Evolutionary conservation across 2,797 vertebrate genomes (phyloP).

Genomic region (Atherinosoma microstoma): DNA sequence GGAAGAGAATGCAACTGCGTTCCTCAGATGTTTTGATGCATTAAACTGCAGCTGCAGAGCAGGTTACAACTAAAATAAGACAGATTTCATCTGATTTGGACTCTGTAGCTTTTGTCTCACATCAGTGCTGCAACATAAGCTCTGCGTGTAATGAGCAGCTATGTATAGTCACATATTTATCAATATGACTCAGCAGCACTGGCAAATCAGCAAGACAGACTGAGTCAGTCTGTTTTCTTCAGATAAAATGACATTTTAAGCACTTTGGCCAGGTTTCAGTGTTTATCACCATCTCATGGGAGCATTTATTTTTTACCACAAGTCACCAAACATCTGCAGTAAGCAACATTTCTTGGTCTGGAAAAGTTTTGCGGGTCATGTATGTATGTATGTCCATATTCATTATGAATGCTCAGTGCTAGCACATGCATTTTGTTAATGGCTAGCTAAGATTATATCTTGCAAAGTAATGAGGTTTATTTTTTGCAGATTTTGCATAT

Average conservation of each 20-base stretch:
- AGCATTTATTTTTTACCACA: background rate
- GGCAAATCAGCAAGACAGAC: constrained; percentile 25
- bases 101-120: background rate
- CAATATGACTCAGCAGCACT: constrained; percentile 72
- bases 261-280: constrained; percentile 1
- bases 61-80: background rate
- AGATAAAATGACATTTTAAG: constrained; percentile 10
- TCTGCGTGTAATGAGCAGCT: constrained; percentile 24
- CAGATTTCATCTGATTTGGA: background rate
- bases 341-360: constrained; percentile 21
- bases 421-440: constrained; percentile 43
- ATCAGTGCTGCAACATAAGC: constrained; percentile 18
- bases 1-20: constrained; percentile 39
- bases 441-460: constrained; percentile 51
- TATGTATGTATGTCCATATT: constrained; percentile 31
- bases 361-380: constrained; percentile 20
- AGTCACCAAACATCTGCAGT: constrained; percentile 32
- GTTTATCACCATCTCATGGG: background rate
- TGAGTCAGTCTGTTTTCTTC: constrained; percentile 36
- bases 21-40: constrained; percentile 18
- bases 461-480: constrained; percentile 52
- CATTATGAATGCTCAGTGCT: constrained; percentile 44
- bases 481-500: constrained; percentile 65
- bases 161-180: constrained; percentile 45
- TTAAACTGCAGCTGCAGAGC: constrained; percentile 7